phyloP scores from a whole-genome alignment of 1,140 invertebrate genomes.

The Panagrolaimus sp. region DNA sequence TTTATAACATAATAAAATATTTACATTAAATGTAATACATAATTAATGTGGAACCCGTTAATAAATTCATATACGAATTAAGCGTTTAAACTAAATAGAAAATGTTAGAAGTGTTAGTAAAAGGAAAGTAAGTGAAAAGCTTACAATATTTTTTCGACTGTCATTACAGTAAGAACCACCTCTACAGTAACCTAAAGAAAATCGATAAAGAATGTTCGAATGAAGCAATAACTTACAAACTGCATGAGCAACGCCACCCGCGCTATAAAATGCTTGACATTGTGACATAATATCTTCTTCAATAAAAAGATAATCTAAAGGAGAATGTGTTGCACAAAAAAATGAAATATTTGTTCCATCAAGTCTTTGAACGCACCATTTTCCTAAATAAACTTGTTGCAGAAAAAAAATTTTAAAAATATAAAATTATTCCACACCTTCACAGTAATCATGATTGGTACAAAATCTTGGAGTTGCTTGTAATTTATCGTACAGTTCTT shows the following conservation, averaged over 20 bases:
- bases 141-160: no score
- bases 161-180: slow-evolving; percentile 4
- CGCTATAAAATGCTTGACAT: not conserved
- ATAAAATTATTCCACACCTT: not conserved
- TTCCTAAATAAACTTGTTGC: not conserved
- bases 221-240: not conserved
- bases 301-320: not conserved
- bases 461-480: not conserved
- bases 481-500: not conserved
- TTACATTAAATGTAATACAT: no score
- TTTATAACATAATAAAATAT: no score
- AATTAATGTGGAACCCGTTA: no score
- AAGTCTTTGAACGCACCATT: not conserved
- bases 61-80: no score
- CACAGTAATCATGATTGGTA: not conserved
- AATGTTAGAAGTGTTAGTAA: no score
- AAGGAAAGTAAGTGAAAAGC: no score
- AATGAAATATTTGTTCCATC: not conserved
- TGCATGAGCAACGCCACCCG: not conserved
- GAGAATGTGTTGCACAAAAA: not conserved
- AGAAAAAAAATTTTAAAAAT: not conserved
- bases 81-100: no score
- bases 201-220: no score
- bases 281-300: slow-evolving; percentile 12
- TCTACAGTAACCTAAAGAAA: not conserved